Evolutionary conservation across 1,140 invertebrate genomes (phyloP).

Genomic region (Nephila pilipes): DNA sequence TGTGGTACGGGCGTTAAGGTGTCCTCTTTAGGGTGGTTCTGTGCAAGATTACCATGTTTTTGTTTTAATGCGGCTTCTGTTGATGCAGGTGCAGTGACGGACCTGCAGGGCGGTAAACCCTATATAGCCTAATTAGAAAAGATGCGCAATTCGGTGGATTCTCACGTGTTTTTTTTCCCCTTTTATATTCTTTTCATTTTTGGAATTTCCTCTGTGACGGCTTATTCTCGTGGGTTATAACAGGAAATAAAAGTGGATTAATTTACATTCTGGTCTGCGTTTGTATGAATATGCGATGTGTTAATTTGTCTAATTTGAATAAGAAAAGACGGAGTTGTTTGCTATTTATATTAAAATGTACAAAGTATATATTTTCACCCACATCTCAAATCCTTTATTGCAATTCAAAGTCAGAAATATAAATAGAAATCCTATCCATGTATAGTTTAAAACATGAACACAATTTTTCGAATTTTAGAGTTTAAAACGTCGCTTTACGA

Average conservation of each 20-base stretch:
- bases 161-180: neutral
- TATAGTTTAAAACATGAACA: too few relatives aligned
- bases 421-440: too few relatives aligned
- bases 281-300: neutral
- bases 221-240: neutral
- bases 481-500: too few relatives aligned
- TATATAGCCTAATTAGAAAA: constrained; percentile 59
- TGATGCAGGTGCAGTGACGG: constrained; percentile 65
- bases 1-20: constrained; percentile 37
- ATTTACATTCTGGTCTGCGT: neutral
- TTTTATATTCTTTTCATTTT: neutral
- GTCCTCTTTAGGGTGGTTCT: constrained; percentile 32
- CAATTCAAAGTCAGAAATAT: too few relatives aligned
- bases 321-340: too few relatives aligned
- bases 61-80: constrained; percentile 55
- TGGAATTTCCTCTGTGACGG: neutral
- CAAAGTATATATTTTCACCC: too few relatives aligned
- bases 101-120: constrained; percentile 11
- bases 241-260: constrained; percentile 2
- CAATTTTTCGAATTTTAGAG: too few relatives aligned
- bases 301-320: neutral
- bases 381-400: too few relatives aligned
- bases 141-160: constrained; percentile 4
- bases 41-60: constrained; percentile 57
- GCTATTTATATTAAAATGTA: too few relatives aligned